A percentile compares a stretch with the other conserved stretches of the same genome.
Evolutionary conservation across 1,140 invertebrate species (phyloP).

Genomic region (Melitaea cinxia): DNA sequence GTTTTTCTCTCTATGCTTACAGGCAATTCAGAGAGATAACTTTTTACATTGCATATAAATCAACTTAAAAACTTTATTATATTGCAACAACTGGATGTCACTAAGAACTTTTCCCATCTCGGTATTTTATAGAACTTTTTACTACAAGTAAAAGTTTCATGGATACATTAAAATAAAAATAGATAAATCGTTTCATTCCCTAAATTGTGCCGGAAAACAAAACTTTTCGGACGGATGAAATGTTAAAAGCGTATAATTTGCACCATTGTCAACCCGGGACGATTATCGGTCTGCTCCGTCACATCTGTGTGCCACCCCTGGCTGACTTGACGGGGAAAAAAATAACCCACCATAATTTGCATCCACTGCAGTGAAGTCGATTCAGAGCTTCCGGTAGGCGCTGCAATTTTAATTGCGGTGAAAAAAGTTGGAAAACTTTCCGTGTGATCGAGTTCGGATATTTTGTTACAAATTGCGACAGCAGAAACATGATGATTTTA

Average conservation of each 20-base stretch:
- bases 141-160: not conserved
- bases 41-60: not conserved
- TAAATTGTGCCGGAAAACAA: not conserved
- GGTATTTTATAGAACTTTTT: no score
- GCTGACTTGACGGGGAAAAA: constrained; percentile 30
- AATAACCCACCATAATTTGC: constrained; percentile 22
- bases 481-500: not conserved
- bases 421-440: constrained; percentile 16
- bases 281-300: constrained; percentile 30
- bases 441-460: constrained; percentile 6
- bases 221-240: constrained; percentile 19
- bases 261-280: constrained; percentile 26
- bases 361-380: constrained; percentile 31
- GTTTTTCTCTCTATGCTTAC: not conserved
- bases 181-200: no score
- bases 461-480: not conserved
- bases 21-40: not conserved
- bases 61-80: not conserved
- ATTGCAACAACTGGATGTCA: not conserved
- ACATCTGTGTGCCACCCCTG: constrained; percentile 20
- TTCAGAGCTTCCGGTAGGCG: constrained; percentile 27
- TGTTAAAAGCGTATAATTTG: constrained; percentile 35
- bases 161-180: not conserved
- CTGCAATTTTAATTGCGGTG: constrained; percentile 29
- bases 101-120: not conserved